These are phyloP conservation scores for Plebejus melissa DNA, from an alignment of 2,888 invertebrate species.

Conservation along the genomic window DNA sequence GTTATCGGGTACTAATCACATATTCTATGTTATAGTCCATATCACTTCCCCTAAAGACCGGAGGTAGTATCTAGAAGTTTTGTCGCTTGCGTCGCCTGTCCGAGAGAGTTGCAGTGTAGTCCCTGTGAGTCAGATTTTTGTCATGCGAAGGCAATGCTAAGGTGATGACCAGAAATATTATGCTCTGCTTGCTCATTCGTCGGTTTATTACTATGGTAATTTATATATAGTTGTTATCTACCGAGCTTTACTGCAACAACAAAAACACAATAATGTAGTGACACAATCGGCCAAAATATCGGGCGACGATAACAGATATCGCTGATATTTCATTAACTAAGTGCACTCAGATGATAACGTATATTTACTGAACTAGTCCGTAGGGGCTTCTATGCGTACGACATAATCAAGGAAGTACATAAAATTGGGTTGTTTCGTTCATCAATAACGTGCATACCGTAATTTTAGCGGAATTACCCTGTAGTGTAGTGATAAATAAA, in stretches of 20 bases:
- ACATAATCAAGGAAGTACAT: not conserved
- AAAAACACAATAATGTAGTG: conserved; percentile 8
- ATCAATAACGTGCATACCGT: not conserved
- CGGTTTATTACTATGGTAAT: not conserved
- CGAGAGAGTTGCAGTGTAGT: no score
- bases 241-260: not conserved
- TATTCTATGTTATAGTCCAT: no score
- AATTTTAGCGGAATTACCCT: not conserved
- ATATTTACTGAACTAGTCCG: conserved; percentile 21
- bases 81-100: no score
- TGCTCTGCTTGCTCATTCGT: not conserved
- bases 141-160: no score
- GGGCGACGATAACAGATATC: conserved; percentile 33
- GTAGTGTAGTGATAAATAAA: no score
- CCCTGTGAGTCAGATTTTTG: no score
- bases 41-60: no score
- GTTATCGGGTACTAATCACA: no score
- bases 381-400: not conserved
- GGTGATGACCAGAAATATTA: not conserved
- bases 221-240: not conserved
- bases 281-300: conserved; percentile 30
- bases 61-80: no score
- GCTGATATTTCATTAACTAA: conserved; percentile 37
- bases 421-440: not conserved
- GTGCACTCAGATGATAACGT: conserved; percentile 34